phyloP scores from a whole-genome alignment of 2,113 vertebrate species.

The Peromyscus leucopus region DNA sequence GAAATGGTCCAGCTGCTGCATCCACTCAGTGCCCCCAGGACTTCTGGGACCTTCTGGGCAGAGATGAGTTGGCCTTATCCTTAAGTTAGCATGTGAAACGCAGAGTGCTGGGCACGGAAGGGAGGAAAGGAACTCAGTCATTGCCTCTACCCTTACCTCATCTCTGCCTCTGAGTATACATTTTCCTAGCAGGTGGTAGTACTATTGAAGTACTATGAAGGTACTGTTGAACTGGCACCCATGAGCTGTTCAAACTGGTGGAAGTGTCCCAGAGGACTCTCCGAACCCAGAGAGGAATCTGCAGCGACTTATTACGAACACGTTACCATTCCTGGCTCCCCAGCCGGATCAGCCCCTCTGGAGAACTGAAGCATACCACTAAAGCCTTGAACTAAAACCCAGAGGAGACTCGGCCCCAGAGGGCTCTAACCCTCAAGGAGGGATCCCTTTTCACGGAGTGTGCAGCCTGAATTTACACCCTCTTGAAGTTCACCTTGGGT shows the following conservation, averaged over 20 bases:
- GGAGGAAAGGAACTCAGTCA: neutral
- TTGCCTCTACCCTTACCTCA: fast-evolving
- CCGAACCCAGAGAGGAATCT: neutral
- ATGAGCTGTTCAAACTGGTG: fast-evolving
- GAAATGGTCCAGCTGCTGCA: neutral
- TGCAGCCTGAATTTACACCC: neutral
- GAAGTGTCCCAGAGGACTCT: neutral
- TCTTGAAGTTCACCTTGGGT: neutral
- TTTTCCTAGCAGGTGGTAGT: neutral
- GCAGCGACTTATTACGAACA: neutral
- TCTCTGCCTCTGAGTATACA: neutral
- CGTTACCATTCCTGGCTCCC: fast-evolving
- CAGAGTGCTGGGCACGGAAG: neutral
- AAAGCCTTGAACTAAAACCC: neutral
- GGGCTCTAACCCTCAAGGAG: fast-evolving
- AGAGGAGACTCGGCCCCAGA: neutral
- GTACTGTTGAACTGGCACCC: fast-evolving
- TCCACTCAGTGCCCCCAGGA: fast-evolving
- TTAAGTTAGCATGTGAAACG: neutral
- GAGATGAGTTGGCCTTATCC: neutral
- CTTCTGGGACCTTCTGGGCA: neutral
- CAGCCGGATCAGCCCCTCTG: fast-evolving
- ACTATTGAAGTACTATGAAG: neutral
- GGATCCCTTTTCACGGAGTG: neutral
- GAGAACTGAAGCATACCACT: neutral